Evolutionary conservation across 2,797 vertebrate genomes (phyloP).

Genomic region (Myripristis jacobus): DNA sequence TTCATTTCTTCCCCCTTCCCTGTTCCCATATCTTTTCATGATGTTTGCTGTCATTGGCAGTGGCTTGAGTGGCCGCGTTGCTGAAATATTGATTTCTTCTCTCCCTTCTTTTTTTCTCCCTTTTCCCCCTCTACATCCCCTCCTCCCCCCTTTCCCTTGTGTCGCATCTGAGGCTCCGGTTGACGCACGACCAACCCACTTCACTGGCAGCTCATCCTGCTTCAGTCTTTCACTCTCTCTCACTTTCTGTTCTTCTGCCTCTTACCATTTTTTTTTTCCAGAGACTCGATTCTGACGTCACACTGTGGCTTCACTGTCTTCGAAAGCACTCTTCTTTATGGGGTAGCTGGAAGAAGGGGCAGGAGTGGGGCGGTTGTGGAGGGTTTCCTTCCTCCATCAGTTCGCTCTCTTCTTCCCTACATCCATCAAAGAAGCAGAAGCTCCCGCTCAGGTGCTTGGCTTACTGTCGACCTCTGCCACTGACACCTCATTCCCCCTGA

Average conservation of each 20-base stretch:
- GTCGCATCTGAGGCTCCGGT: conserved; percentile 60
- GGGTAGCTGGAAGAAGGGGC: conserved; percentile 36
- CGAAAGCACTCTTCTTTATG: conserved; percentile 48
- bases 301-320: conserved; percentile 52
- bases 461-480: conserved; percentile 61
- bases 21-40: conserved; percentile 86
- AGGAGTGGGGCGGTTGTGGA: not conserved
- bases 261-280: conserved; percentile 15
- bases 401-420: conserved; percentile 63
- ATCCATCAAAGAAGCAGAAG: conserved; percentile 71
- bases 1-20: conserved; percentile 83
- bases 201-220: conserved; percentile 57
- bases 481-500: conserved; percentile 67
- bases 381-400: conserved; percentile 46
- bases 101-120: conserved; percentile 23
- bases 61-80: conserved; percentile 81
- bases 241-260: conserved; percentile 43
- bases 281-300: conserved; percentile 53
- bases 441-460: conserved; percentile 52
- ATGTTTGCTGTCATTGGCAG: conserved; percentile 86
- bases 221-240: conserved; percentile 41
- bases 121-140: conserved; percentile 29
- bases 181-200: conserved; percentile 66
- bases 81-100: conserved; percentile 84
- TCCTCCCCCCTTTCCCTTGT: conserved; percentile 34